phyloP scores from a whole-genome alignment of 2,797 vertebrate species.

The Podarcis siculus region DNA sequence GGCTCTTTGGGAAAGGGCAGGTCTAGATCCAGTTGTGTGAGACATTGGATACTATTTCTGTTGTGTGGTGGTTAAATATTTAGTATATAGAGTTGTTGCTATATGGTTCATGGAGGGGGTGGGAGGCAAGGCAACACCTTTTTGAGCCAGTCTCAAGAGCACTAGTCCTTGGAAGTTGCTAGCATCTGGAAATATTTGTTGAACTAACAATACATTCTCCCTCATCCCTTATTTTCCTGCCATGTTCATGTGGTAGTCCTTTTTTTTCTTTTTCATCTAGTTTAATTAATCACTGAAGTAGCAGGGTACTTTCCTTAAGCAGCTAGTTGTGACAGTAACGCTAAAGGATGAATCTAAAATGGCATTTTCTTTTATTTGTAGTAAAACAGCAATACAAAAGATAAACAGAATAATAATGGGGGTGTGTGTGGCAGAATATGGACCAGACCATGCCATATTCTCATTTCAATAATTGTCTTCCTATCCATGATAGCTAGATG shows the following conservation, averaged over 20 bases:
- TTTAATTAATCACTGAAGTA: background rate
- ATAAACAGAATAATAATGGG: background rate
- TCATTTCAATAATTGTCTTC: background rate
- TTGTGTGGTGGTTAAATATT: background rate
- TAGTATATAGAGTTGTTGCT: background rate
- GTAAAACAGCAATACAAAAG: background rate
- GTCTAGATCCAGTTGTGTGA: background rate
- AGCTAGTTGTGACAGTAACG: background rate
- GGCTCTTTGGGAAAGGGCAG: background rate
- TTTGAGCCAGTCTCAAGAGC: background rate
- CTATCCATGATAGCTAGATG: background rate
- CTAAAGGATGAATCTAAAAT: background rate
- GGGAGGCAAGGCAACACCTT: background rate
- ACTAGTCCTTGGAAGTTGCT: background rate
- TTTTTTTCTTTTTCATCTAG: no score
- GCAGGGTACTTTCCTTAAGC: background rate
- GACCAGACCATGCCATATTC: background rate
- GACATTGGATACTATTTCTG: background rate
- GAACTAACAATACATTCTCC: slow-evolving; percentile 12
- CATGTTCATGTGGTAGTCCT: background rate
- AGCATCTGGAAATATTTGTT: background rate
- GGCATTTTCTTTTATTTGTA: background rate
- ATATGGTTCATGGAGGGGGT: background rate
- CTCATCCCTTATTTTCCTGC: background rate
- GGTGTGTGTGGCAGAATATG: background rate